A percentile compares a stretch with the other conserved stretches of the same genome.
phyloP scores from a whole-genome alignment of 2,888 invertebrate species.

The Chymomyza caudatula region DNA sequence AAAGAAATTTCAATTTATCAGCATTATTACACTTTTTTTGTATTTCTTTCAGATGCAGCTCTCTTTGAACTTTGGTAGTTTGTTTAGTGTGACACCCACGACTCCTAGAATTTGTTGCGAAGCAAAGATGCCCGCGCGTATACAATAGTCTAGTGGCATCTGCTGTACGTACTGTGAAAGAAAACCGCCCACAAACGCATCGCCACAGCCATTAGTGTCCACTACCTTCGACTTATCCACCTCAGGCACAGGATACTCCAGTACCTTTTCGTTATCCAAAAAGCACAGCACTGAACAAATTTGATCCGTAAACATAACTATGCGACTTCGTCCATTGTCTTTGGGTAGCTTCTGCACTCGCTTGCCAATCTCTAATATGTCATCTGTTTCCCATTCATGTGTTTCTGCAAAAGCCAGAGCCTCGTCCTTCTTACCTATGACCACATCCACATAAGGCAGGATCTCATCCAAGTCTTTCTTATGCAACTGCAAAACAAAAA shows the following conservation, averaged over 20 bases:
- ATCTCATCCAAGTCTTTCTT: slow-evolving; percentile 21
- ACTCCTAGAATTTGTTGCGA: slow-evolving; percentile 42
- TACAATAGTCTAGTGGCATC: slow-evolving; percentile 61
- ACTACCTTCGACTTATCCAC: slow-evolving; percentile 34
- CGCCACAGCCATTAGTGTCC: slow-evolving; percentile 56
- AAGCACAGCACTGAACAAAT: slow-evolving; percentile 48
- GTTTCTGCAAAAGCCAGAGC: slow-evolving; percentile 36
- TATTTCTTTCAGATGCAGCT: slow-evolving; percentile 31
- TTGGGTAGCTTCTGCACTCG: slow-evolving; percentile 45
- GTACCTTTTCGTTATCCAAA: slow-evolving; percentile 39
- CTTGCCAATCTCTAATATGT: slow-evolving; percentile 50
- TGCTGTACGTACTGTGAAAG: slow-evolving; percentile 52
- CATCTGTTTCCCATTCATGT: slow-evolving; percentile 38
- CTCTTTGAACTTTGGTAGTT: slow-evolving; percentile 46
- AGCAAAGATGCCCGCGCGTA: slow-evolving; percentile 56
- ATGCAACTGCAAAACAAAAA: slow-evolving; percentile 45
- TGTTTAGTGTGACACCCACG: slow-evolving; percentile 44
- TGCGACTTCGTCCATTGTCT: slow-evolving; percentile 30
- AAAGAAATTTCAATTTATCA: too few relatives aligned
- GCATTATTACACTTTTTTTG: too few relatives aligned
- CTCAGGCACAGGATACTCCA: slow-evolving; percentile 50
- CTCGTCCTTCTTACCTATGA: slow-evolving; percentile 56
- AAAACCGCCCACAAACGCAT: slow-evolving; percentile 61
- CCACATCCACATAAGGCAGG: slow-evolving; percentile 41
- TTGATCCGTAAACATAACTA: slow-evolving; percentile 45